A percentile compares a stretch with the other conserved stretches of the same genome.
These are phyloP conservation scores for Sphaerodactylus townsendi DNA, from an alignment of 2,113 vertebrate species.

Conservation along the genomic window DNA sequence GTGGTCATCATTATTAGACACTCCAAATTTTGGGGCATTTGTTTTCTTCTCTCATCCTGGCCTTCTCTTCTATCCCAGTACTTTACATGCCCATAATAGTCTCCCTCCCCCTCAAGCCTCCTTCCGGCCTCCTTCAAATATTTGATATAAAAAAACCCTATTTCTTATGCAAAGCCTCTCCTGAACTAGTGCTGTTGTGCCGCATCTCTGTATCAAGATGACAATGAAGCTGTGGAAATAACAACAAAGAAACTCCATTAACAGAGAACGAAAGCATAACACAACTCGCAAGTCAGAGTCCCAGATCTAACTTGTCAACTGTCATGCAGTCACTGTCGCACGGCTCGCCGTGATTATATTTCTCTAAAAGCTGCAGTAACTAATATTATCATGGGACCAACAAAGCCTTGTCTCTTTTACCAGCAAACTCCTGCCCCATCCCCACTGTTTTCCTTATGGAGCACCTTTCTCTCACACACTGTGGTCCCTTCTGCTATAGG, in stretches of 20 bases:
- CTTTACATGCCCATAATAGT: background rate
- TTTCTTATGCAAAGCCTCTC: background rate
- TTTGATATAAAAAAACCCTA: background rate
- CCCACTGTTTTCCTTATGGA: background rate
- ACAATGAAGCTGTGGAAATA: background rate
- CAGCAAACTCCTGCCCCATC: background rate
- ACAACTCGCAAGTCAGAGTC: background rate
- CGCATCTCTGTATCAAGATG: background rate
- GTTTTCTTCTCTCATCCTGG: background rate
- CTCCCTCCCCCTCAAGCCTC: background rate
- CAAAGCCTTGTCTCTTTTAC: background rate
- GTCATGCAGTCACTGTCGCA: background rate
- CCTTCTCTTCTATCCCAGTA: background rate
- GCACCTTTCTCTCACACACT: background rate
- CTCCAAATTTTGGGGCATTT: background rate
- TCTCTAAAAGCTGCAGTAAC: background rate
- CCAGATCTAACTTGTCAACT: slow-evolving; percentile 23
- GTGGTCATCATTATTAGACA: background rate
- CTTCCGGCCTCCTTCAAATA: background rate
- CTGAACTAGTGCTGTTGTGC: background rate
- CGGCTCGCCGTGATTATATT: background rate
- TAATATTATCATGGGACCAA: background rate
- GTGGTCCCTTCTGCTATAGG: no score
- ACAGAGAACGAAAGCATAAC: background rate
- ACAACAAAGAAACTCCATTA: slow-evolving; percentile 20